Percentiles rank a stretch among this genome's conserved stretches.
Evolutionary conservation across 2,797 vertebrate species (phyloP).

Genomic region (Eulemur mongoz): DNA sequence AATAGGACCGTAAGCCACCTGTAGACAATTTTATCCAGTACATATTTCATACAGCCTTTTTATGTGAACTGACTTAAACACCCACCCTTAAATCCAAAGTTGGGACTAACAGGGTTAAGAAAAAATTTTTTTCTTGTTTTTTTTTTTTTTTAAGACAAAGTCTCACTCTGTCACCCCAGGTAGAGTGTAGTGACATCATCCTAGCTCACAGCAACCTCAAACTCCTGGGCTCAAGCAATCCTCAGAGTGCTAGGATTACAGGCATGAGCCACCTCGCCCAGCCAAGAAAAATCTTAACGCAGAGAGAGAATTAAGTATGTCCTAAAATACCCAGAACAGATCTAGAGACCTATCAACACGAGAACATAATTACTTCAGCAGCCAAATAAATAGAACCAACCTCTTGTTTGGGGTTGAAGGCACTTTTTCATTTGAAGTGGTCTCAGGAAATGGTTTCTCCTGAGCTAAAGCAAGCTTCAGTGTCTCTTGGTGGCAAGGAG

Average conservation of each 20-base stretch:
- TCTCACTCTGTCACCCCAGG: neutral
- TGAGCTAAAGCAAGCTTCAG: neutral
- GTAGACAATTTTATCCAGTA: neutral
- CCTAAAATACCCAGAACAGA: neutral
- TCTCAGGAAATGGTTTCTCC: neutral
- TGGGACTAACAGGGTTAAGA: neutral
- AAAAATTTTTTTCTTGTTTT: neutral
- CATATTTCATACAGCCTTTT: neutral
- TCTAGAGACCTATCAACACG: neutral
- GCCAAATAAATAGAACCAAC: neutral
- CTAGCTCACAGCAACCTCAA: neutral
- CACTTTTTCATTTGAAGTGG: neutral
- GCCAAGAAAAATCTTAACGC: neutral
- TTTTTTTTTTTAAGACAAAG: neutral
- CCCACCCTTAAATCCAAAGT: neutral
- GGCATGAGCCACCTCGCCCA: neutral
- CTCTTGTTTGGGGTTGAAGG: neutral
- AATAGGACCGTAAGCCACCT: neutral
- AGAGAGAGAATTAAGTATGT: neutral
- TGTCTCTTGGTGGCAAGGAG: neutral
- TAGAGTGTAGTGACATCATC: neutral
- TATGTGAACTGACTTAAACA: neutral
- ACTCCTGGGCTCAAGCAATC: neutral
- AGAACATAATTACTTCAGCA: neutral
- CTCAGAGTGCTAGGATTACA: neutral